Conservation (phyloP, 2,888 invertebrate species). For the Scelioninae gen. 1 region DNA sequence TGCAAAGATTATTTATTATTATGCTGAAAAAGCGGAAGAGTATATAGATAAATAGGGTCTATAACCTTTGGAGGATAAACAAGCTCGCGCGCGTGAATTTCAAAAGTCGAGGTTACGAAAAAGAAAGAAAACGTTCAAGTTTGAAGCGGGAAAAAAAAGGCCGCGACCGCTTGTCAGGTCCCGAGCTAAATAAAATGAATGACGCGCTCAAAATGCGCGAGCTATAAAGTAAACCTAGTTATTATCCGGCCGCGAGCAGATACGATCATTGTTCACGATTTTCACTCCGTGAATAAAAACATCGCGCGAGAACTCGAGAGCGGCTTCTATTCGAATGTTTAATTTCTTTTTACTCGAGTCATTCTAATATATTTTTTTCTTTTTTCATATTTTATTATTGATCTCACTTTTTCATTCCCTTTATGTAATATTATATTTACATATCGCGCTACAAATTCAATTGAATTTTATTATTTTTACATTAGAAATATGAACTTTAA, state of each 20-base stretch:
- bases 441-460: too few relatives aligned
- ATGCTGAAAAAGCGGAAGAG: slow-evolving; percentile 41
- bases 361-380: too few relatives aligned
- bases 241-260: slow-evolving; percentile 35
- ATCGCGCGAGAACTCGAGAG: too few relatives aligned
- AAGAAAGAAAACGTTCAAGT: not conserved
- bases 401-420: too few relatives aligned
- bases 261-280: slow-evolving; percentile 46
- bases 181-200: slow-evolving; percentile 41
- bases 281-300: slow-evolving; percentile 4
- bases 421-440: too few relatives aligned
- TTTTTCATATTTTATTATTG: not conserved
- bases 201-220: slow-evolving; percentile 33
- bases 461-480: too few relatives aligned
- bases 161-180: not conserved
- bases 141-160: not conserved
- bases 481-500: too few relatives aligned
- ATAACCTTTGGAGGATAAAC: slow-evolving; percentile 53
- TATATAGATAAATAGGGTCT: slow-evolving; percentile 59
- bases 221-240: slow-evolving; percentile 33
- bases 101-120: slow-evolving; percentile 31
- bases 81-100: slow-evolving; percentile 38
- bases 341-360: too few relatives aligned
- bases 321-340: too few relatives aligned
- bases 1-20: not conserved